Evolutionary conservation across 2,888 invertebrate species (phyloP), one percentile per base, ranked within the genome.

Genomic region (Diachrysia chrysitis): DNA sequence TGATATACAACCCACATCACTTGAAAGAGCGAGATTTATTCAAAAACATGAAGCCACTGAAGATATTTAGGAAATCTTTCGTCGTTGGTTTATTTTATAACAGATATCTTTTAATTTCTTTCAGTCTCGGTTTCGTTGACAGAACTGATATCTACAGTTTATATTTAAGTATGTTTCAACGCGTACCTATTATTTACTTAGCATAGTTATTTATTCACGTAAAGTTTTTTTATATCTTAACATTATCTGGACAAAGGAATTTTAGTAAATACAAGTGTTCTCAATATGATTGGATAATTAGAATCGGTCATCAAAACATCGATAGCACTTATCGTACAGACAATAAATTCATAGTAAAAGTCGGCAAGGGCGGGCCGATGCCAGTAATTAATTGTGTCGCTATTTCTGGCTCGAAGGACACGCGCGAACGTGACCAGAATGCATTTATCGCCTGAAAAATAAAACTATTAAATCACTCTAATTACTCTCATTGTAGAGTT

Each of bases 341-440:
- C 81, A 79, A 85, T 90, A 87, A 89, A 90, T 89, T 88, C 82
- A 87, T 84, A 83, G 83, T 71, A 81, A 83, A 87, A 87, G 84
- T 87, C 84, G 69, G 65, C 70, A 77, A 51, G 80, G 75, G 77
- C 67, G 69, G 76, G 79, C 70, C 62, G 53, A 61, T 58, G 65
- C 65, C 73, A 79, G 83, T 90, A 90, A 91, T 91, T 91, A 91
- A 91, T 91, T 87, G 87, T 83, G 83, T 78, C 74, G 81, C 86
- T 90, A 91, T 91, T 89, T 89, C 85, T 82, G 85, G 86, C 63
- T 71, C 73, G 83, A 89, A 89, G 89, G 90, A 87, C 90, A 80
- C 80, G 71, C 66, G 61, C 72, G 75, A 82, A 86, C 88, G 89
- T 89, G 88, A 86, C 86, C 81, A 78, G 79, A 85, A 81, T 85